A percentile compares a stretch with the other conserved stretches of the same genome.
Evolutionary conservation across 2,888 invertebrate genomes (phyloP).

Genomic region (Eupithecia dodoneata): DNA sequence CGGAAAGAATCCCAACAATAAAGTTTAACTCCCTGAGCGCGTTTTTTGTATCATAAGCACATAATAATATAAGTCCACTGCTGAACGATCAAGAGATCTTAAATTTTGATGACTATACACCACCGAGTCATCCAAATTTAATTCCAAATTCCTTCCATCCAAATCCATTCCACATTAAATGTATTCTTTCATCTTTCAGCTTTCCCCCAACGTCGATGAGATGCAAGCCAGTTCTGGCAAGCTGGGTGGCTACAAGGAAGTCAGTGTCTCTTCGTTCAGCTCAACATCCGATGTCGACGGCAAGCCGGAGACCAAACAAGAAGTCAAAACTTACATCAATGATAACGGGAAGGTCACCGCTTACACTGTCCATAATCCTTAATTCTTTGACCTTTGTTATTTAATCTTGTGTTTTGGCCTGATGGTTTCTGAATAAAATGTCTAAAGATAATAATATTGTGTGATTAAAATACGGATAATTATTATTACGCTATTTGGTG

Average conservation of each 20-base stretch:
- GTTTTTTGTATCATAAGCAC: no score
- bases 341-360: slow-evolving; percentile 89
- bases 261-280: slow-evolving; percentile 87
- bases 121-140: no score
- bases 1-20: no score
- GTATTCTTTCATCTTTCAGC: slow-evolving; percentile 61
- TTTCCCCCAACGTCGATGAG: slow-evolving; percentile 77
- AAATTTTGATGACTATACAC: no score
- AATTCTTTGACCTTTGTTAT: not conserved
- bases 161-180: no score
- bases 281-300: slow-evolving; percentile 85
- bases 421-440: not conserved
- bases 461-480: not conserved
- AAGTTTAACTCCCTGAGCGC: no score
- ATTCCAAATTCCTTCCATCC: no score
- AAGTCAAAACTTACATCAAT: slow-evolving; percentile 87
- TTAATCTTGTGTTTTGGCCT: not conserved
- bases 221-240: slow-evolving; percentile 51
- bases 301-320: slow-evolving; percentile 77
- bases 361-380: slow-evolving; percentile 79
- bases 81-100: no score
- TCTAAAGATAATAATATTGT: not conserved
- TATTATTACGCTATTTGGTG: not conserved
- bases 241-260: slow-evolving; percentile 66
- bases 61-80: no score